Conservation (phyloP, 2,113 vertebrate species). For the Garra rufa region DNA sequence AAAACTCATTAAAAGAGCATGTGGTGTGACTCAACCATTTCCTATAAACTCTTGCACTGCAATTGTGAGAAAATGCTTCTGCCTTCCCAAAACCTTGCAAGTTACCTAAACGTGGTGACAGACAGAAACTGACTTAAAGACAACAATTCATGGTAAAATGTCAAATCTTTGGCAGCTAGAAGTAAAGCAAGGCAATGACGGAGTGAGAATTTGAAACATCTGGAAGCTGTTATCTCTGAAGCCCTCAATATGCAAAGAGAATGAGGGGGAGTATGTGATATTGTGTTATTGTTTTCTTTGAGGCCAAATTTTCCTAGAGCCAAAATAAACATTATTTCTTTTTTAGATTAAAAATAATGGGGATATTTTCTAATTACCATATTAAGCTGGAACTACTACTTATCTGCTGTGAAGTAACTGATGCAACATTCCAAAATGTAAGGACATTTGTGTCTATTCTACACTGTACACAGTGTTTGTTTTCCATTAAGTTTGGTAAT, state of each 20-base stretch:
- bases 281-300: conserved; percentile 9
- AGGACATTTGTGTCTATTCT: not conserved
- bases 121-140: not conserved
- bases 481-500: not conserved
- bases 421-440: not conserved
- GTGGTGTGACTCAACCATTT: not conserved
- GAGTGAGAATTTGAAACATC: conserved; percentile 24
- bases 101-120: conserved; percentile 1
- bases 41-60: not conserved
- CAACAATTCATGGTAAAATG: not conserved
- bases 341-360: not conserved
- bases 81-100: not conserved
- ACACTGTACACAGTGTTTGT: not conserved
- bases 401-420: not conserved
- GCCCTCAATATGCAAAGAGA: not conserved
- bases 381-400: not conserved
- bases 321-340: conserved; percentile 17
- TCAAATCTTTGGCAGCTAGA: not conserved
- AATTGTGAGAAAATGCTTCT: not conserved
- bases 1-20: not conserved
- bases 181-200: not conserved
- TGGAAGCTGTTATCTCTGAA: conserved; percentile 35
- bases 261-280: not conserved
- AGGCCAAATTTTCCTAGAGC: conserved; percentile 1
- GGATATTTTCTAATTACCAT: not conserved